Evolutionary conservation across 1,140 invertebrate genomes (phyloP).

Genomic region (Aphelenchoides besseyi): DNA sequence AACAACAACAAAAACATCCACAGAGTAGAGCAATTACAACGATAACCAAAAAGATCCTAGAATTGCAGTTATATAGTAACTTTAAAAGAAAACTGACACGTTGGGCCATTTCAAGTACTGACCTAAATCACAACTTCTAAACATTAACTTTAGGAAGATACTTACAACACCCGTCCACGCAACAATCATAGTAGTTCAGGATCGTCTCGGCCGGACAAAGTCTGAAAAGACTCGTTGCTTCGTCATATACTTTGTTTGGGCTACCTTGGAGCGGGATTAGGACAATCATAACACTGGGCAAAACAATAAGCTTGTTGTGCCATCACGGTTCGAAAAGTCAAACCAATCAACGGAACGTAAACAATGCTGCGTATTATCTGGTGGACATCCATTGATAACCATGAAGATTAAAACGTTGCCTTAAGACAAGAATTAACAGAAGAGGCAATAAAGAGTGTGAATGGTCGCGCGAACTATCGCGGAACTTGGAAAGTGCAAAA

Average conservation of each 20-base stretch:
- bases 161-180: conserved; percentile 38
- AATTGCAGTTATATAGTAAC: neutral
- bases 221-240: conserved; percentile 4
- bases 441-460: too few relatives aligned
- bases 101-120: conserved; percentile 50
- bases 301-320: conserved; percentile 42
- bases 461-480: too few relatives aligned
- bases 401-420: too few relatives aligned
- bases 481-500: too few relatives aligned
- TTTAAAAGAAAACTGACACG: conserved; percentile 32
- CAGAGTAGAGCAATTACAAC: conserved; percentile 33
- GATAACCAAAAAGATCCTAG: conserved; percentile 36
- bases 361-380: too few relatives aligned
- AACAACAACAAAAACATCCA: conserved; percentile 39
- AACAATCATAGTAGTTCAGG: conserved; percentile 44
- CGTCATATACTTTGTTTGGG: neutral
- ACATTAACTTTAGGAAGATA: too few relatives aligned
- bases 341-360: neutral
- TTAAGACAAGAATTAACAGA: too few relatives aligned
- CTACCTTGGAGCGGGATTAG: conserved; percentile 28
- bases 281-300: conserved; percentile 29
- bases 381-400: too few relatives aligned
- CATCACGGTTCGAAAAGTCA: neutral
- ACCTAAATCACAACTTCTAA: too few relatives aligned
- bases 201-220: conserved; percentile 38